Evolutionary conservation across 2,888 invertebrate genomes (phyloP).

Genomic region (Hermaeophaga mercurialis): DNA sequence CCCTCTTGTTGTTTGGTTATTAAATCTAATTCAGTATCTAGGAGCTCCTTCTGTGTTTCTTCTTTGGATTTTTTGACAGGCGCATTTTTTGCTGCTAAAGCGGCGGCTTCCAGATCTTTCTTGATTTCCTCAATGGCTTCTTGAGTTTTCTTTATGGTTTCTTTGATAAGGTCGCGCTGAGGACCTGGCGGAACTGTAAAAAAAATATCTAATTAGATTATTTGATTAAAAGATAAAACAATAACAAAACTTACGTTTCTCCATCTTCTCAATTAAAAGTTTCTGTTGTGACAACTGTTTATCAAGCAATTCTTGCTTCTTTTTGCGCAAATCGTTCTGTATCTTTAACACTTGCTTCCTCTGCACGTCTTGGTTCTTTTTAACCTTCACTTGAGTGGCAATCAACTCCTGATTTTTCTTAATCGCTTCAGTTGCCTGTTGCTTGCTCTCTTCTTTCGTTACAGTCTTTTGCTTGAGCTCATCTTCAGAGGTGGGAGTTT

Average conservation of each 20-base stretch:
- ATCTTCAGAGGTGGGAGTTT: constrained; percentile 51
- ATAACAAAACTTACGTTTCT: constrained; percentile 64
- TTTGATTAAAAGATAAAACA: too few relatives aligned
- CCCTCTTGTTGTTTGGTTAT: constrained; percentile 89
- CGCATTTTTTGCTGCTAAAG: constrained; percentile 53
- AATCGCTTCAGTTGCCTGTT: constrained; percentile 56
- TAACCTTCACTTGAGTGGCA: constrained; percentile 69
- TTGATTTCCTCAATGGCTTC: constrained; percentile 80
- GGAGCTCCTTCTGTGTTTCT: constrained; percentile 69
- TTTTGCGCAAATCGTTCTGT: constrained; percentile 79
- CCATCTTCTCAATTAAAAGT: constrained; percentile 78
- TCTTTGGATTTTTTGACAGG: constrained; percentile 45
- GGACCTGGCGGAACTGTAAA: constrained; percentile 67
- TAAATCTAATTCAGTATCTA: constrained; percentile 90
- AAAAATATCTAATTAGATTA: constrained; percentile 33
- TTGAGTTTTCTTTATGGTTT: constrained; percentile 82
- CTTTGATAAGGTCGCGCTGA: constrained; percentile 76
- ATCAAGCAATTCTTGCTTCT: constrained; percentile 85
- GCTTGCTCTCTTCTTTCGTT: constrained; percentile 52
- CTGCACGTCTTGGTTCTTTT: constrained; percentile 76
- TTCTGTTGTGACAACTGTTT: constrained; percentile 90
- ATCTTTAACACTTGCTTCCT: constrained; percentile 76
- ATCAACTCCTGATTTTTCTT: constrained; percentile 64
- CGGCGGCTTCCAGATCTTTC: constrained; percentile 63
- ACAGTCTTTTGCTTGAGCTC: constrained; percentile 38